A percentile compares a stretch with the other conserved stretches of the same genome.
Evolutionary conservation across 1,140 invertebrate species (phyloP).

Genomic region (Hyles euphorbiae): DNA sequence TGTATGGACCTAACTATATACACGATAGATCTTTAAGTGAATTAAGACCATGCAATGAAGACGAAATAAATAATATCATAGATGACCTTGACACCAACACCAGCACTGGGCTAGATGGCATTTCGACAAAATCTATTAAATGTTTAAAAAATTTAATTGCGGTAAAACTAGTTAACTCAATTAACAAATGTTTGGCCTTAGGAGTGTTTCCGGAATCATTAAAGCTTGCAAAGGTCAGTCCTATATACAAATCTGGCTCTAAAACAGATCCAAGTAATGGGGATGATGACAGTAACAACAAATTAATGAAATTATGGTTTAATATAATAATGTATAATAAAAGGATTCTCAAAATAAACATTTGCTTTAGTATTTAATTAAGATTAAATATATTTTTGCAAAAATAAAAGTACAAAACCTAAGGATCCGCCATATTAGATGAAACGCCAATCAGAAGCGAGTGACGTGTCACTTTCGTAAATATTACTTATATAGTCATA

Average conservation of each 20-base stretch:
- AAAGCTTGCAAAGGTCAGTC: neutral
- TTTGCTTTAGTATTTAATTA: no score
- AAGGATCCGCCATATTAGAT: no score
- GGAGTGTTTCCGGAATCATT: neutral
- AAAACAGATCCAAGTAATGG: neutral
- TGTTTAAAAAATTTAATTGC: slow-evolving; percentile 5
- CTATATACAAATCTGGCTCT: neutral
- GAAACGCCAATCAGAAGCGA: no score
- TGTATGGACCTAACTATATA: slow-evolving; percentile 9
- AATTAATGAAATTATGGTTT: no score
- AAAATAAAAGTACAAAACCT: no score
- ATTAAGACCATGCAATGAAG: slow-evolving; percentile 1
- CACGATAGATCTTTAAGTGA: slow-evolving; percentile 1
- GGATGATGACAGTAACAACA: no score
- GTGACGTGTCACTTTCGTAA: no score
- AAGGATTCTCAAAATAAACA: no score
- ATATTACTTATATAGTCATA: no score
- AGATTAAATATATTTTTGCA: no score
- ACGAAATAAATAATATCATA: slow-evolving; percentile 11
- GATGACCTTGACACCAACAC: slow-evolving; percentile 1
- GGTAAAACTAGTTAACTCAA: slow-evolving; percentile 1
- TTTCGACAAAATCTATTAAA: slow-evolving; percentile 10
- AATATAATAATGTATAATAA: no score
- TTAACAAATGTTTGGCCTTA: neutral
- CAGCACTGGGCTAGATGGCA: slow-evolving; percentile 12